phyloP scores from a whole-genome alignment of 1,140 invertebrate species.

The Cyclina sinensis region DNA sequence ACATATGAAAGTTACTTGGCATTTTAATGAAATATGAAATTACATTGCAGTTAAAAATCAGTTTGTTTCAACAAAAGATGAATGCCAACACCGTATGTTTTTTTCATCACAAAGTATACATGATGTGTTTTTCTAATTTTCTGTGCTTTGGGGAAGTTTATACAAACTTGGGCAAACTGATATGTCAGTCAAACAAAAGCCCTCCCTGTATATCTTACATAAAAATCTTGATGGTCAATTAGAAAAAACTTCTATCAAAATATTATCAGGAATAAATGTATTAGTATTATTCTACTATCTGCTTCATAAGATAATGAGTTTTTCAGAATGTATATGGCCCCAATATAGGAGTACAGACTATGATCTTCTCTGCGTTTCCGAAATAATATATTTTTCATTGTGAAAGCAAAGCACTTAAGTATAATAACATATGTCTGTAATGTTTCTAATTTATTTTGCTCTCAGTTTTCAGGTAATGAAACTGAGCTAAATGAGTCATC shows the following conservation, averaged over 20 bases:
- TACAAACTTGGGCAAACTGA: not conserved
- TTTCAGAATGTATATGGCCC: not conserved
- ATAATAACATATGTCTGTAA: slow-evolving; percentile 24
- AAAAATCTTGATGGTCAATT: slow-evolving; percentile 14
- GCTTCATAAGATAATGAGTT: not conserved
- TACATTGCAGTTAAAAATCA: too few relatives aligned
- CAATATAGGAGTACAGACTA: not conserved
- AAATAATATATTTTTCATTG: not conserved
- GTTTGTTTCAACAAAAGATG: too few relatives aligned
- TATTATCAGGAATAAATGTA: not conserved
- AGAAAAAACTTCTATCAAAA: slow-evolving; percentile 3
- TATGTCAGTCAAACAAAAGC: slow-evolving; percentile 20
- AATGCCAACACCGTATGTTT: too few relatives aligned
- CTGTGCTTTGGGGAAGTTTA: not conserved
- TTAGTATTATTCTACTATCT: not conserved
- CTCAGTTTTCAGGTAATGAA: not conserved
- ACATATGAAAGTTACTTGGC: not conserved
- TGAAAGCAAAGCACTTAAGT: not conserved
- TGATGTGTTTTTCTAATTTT: not conserved
- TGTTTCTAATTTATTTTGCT: not conserved
- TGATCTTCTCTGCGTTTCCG: not conserved
- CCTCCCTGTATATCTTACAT: not conserved
- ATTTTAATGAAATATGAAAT: not conserved
- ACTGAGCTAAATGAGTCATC: not conserved
- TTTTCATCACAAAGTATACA: too few relatives aligned